Conservation (phyloP, 2,113 vertebrate species). For the Proterorhinus semilunaris region DNA sequence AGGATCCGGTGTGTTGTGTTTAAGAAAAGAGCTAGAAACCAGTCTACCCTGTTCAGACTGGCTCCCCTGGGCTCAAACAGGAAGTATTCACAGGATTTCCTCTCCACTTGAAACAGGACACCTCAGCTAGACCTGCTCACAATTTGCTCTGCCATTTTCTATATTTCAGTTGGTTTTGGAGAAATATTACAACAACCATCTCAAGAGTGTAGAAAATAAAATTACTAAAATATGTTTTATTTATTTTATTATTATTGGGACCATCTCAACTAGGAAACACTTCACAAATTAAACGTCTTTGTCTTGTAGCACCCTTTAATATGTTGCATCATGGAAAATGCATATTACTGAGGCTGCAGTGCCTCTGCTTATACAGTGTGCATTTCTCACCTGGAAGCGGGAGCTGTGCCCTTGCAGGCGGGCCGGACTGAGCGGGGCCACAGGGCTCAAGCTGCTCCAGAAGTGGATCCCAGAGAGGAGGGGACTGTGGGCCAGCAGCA, state of each 20-base stretch:
- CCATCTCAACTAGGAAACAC: background rate
- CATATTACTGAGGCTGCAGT: background rate
- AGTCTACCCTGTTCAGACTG: conserved; percentile 71
- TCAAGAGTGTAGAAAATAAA: background rate
- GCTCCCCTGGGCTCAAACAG: conserved; percentile 76
- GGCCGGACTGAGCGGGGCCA: conserved; percentile 92
- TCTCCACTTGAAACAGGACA: conserved; percentile 74
- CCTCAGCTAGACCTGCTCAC: conserved; percentile 59
- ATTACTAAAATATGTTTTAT: too few relatives aligned
- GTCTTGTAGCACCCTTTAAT: background rate
- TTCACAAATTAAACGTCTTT: background rate
- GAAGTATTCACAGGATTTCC: conserved; percentile 80
- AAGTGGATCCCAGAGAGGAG: conserved; percentile 94
- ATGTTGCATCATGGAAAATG: background rate
- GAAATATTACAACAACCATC: background rate
- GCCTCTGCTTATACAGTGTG: background rate
- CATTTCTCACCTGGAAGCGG: conserved; percentile 87
- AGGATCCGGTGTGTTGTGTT: conserved; percentile 24
- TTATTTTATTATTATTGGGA: too few relatives aligned
- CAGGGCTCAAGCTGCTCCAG: conserved; percentile 95
- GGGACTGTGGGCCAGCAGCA: conserved; percentile 91
- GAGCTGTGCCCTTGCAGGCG: conserved; percentile 91
- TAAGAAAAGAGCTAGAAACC: conserved; percentile 69
- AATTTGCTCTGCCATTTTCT: conserved; percentile 24
- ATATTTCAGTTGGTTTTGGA: conserved; percentile 14